These are phyloP conservation scores for Otocyon megalotis DNA, from an alignment of 2,113 vertebrate genomes.

Conservation along the genomic window DNA sequence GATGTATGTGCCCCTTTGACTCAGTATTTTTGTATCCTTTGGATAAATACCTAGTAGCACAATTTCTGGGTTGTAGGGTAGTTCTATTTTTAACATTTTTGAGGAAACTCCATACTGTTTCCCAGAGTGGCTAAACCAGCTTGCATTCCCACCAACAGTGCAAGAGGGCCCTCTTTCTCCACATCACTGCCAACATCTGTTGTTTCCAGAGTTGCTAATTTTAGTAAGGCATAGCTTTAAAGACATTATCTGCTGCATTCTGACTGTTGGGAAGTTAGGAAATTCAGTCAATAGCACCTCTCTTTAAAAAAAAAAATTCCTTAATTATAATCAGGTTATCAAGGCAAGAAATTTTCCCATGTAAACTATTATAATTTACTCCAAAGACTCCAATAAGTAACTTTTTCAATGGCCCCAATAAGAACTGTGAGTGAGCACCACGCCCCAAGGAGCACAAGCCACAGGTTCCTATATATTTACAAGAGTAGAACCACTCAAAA, in stretches of 20 bases:
- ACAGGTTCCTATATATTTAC: neutral
- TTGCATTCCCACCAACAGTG: neutral
- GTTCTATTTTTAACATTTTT: too few relatives aligned
- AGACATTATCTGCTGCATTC: neutral
- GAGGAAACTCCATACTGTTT: too few relatives aligned
- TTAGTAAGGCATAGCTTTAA: neutral
- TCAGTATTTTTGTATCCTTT: too few relatives aligned
- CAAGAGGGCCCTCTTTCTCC: neutral
- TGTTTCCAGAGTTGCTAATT: neutral
- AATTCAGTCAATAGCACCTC: neutral
- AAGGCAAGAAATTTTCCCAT: conserved; percentile 62
- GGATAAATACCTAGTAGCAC: too few relatives aligned
- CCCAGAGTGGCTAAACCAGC: too few relatives aligned
- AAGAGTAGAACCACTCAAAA: neutral
- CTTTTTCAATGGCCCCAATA: conserved; percentile 12
- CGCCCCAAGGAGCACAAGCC: neutral
- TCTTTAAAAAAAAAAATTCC: neutral
- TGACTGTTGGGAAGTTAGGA: neutral
- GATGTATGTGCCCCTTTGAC: too few relatives aligned
- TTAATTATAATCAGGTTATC: conserved; percentile 61
- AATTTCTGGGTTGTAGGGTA: too few relatives aligned
- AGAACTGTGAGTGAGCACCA: neutral
- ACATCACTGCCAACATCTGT: neutral
- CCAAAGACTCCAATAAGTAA: conserved; percentile 85
- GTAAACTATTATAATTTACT: conserved; percentile 69